Evolutionary conservation across 2,888 invertebrate species (phyloP).

Genomic region (Dryobota labecula): DNA sequence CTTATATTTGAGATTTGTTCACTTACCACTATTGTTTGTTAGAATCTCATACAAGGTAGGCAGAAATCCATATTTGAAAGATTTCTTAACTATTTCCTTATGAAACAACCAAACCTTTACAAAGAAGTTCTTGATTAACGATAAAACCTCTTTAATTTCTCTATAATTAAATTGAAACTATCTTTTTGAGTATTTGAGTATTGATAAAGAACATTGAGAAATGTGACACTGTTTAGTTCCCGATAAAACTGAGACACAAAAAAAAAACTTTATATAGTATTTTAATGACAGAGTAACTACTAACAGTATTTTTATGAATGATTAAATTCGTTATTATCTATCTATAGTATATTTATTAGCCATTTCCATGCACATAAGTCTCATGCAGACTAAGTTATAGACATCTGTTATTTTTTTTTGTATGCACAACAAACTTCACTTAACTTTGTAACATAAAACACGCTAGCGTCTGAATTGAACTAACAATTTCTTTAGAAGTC

Average conservation of each 20-base stretch:
- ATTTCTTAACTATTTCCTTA: not conserved
- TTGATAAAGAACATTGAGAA: not conserved
- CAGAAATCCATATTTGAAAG: not conserved
- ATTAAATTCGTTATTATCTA: not conserved
- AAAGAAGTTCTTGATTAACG: not conserved
- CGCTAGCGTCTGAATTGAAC: not conserved
- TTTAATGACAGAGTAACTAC: conserved; percentile 1
- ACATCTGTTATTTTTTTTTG: conserved; percentile 47
- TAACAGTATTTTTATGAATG: not conserved
- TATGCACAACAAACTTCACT: conserved; percentile 50
- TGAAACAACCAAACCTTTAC: conserved; percentile 12
- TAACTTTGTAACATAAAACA: conserved; percentile 26
- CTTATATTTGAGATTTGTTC: not conserved
- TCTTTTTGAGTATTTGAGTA: conserved; percentile 22
- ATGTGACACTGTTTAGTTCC: not conserved
- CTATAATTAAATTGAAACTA: not conserved
- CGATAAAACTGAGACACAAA: not conserved
- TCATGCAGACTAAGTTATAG: conserved; percentile 36
- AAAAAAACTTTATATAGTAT: not conserved
- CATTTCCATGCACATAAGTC: conserved; percentile 57
- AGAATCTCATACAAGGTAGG: not conserved
- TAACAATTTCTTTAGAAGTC: conserved; percentile 75
- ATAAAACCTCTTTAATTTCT: not conserved
- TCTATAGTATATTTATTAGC: conserved; percentile 30
- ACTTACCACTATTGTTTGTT: not conserved